Evolutionary conservation across 2,888 invertebrate genomes (phyloP), one percentile per base, ranked within the genome.

Genomic region (Trichogramma evanescens): DNA sequence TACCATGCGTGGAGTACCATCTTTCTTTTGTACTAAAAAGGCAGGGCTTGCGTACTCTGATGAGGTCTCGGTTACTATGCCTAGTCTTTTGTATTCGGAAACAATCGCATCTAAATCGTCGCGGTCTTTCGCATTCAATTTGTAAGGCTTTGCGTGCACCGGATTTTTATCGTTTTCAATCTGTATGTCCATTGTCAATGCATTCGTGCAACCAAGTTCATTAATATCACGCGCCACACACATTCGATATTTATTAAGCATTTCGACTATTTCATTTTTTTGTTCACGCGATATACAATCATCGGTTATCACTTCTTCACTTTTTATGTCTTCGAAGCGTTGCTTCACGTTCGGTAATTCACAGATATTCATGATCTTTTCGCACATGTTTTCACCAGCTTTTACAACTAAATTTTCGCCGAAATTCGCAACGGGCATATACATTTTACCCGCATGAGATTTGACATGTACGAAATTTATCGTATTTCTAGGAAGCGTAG

Each of bases 1-100:
- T 1, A 64, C 59, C 59, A 61, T 61, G 13, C 61, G 50, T 1
- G 56, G 50, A 0, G 46, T 13, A 5, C 63, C 62, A 48, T 62
- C 62, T 40, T 63, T 61, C 44, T 65, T 65, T 1, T 54, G n/a
- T 4, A 65, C 57, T 1, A 65, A 13, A 45, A 65, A 65, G 1
- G 56, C 62, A 5, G 61, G 56, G 40, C 59, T 64, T 0, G 62
- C 62, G 40, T 46, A 57, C n/a, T 57, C 56, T 0, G 61, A 60
- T 4, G 58, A 26, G 0, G 65, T 65, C n/a, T 63, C 59, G 5
- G 43, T 54, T 6, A 61, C 57, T 4, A 63, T 45, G 4, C 63
- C 65, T n/a, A 42, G 42, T 8, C 50, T 13, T 48, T 61, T 61
- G 9, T 63, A 63, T 4, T 48, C 48, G 1, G 48, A 9, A 0